Percentiles rank a stretch among this genome's conserved stretches.
Evolutionary conservation across 2,888 invertebrate species (phyloP).

Genomic region (Eupelmus urozonus): DNA sequence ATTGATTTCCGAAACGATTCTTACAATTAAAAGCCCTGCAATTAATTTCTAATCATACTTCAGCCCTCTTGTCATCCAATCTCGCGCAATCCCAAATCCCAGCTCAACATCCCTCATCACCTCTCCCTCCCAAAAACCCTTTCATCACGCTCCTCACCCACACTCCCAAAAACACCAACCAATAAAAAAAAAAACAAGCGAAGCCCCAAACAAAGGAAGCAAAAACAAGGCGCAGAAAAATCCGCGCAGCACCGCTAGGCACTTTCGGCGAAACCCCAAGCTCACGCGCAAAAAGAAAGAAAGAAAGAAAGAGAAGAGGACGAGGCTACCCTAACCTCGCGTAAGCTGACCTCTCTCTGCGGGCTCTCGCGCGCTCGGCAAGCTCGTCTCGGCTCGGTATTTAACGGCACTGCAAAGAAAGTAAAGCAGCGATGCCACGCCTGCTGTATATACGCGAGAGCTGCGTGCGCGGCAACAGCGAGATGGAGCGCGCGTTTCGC

Average conservation of each 20-base stretch:
- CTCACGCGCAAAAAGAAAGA: background rate
- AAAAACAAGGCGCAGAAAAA: constrained; percentile 18
- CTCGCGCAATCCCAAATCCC: no score
- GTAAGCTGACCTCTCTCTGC: constrained; percentile 74
- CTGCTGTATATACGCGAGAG: background rate
- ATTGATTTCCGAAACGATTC: no score
- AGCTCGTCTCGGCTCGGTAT: constrained; percentile 66
- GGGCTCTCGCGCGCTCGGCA: constrained; percentile 68
- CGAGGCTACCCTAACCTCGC: constrained; percentile 72
- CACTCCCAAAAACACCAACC: no score
- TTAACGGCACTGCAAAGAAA: constrained; percentile 66
- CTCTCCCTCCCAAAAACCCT: no score
- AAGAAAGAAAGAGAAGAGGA: constrained; percentile 17
- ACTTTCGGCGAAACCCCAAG: constrained; percentile 3
- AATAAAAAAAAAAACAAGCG: no score
- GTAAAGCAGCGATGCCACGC: constrained; percentile 68
- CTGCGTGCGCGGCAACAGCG: background rate
- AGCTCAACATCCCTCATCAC: no score
- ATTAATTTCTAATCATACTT: no score
- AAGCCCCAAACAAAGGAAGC: background rate
- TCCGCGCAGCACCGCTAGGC: background rate
- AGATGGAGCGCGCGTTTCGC: no score
- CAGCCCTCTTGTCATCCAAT: no score
- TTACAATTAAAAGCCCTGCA: no score
- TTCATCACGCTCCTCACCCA: no score